phyloP scores from a whole-genome alignment of 2,888 invertebrate species.

The Meta bourneti region DNA sequence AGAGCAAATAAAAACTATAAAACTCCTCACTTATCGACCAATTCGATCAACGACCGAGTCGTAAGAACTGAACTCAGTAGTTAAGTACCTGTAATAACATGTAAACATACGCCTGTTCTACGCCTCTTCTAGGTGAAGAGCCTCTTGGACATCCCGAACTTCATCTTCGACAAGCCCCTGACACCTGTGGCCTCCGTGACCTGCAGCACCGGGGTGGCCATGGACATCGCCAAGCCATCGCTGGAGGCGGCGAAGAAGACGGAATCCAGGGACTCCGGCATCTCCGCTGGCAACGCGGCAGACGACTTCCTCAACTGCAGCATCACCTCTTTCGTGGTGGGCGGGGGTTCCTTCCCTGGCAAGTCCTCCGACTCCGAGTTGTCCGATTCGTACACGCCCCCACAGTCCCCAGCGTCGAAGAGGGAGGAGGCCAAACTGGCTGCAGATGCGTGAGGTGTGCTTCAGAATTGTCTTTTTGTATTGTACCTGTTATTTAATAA shows the following conservation, averaged over 20 bases:
- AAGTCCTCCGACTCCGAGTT: constrained; percentile 70
- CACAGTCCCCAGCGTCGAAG: constrained; percentile 31
- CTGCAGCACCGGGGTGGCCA: not conserved
- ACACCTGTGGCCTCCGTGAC: constrained; percentile 26
- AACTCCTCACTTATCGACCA: not conserved
- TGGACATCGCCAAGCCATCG: not conserved
- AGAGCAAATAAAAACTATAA: not conserved
- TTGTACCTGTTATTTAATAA: no score
- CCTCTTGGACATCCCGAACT: constrained; percentile 74
- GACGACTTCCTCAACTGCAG: constrained; percentile 74
- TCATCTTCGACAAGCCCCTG: constrained; percentile 68
- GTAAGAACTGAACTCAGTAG: no score
- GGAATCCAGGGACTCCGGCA: constrained; percentile 51
- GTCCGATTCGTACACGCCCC: constrained; percentile 60
- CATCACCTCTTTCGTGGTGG: constrained; percentile 57
- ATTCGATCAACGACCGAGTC: no score
- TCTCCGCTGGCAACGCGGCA: constrained; percentile 12
- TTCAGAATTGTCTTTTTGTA: not conserved
- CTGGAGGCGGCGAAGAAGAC: not conserved
- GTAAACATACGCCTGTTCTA: not conserved
- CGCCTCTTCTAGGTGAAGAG: constrained; percentile 63
- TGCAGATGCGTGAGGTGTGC: not conserved
- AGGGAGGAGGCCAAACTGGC: not conserved
- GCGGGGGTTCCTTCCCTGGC: constrained; percentile 28
- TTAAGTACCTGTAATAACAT: not conserved